phyloP scores from a whole-genome alignment of 92 coral and sea anemone genomes.

The Epizoanthus ramosus region DNA sequence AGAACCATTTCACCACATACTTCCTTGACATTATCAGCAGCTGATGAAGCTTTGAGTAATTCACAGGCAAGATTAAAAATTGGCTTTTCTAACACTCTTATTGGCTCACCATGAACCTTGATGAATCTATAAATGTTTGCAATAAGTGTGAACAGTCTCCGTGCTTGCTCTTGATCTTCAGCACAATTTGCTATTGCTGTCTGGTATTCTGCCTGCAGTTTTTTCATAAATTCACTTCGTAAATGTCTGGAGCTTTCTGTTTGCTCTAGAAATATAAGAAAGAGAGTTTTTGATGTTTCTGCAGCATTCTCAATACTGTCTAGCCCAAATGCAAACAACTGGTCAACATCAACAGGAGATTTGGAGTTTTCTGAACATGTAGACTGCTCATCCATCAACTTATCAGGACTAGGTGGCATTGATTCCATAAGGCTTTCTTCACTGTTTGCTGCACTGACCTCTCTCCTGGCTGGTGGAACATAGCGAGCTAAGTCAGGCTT shows the following conservation, averaged over 20 bases:
- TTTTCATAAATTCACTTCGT: constrained; percentile 11
- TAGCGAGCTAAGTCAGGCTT: constrained; percentile 36
- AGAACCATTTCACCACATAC: constrained; percentile 25
- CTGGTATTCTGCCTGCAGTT: constrained; percentile 33
- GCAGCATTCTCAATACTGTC: constrained; percentile 7
- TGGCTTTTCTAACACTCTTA: constrained; percentile 18
- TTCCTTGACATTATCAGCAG: background rate
- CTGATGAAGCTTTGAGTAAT: constrained; percentile 14
- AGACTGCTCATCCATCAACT: background rate
- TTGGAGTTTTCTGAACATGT: background rate
- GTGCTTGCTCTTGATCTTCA: constrained; percentile 16
- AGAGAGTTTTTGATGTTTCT: background rate
- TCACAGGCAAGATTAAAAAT: constrained; percentile 14
- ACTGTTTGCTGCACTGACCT: background rate
- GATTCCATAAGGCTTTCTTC: background rate
- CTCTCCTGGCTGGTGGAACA: constrained; percentile 31
- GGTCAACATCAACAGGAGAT: background rate
- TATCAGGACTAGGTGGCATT: background rate
- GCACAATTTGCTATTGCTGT: background rate
- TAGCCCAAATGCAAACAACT: constrained; percentile 14
- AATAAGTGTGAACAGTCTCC: constrained; percentile 20
- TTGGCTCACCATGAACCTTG: constrained; percentile 13
- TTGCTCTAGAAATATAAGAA: background rate
- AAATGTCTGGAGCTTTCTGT: constrained; percentile 3
- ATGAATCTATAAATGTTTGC: constrained; percentile 17